phyloP scores from a whole-genome alignment of 2,113 vertebrate species.

The Haemorhous mexicanus region DNA sequence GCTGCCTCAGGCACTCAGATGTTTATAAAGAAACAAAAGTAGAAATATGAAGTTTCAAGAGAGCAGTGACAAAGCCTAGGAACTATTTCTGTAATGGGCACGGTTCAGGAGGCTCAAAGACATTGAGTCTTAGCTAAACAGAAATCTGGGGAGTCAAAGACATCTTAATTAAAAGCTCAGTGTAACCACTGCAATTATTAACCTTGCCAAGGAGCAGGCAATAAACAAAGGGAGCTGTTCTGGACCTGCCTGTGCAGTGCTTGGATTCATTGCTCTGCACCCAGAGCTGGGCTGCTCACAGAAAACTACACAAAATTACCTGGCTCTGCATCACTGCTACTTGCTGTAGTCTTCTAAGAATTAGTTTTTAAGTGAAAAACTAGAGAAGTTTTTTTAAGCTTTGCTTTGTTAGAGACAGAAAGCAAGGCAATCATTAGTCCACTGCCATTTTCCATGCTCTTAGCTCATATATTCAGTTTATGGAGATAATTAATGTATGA shows the following conservation, averaged over 20 bases:
- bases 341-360: neutral
- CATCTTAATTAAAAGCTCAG: constrained; percentile 15
- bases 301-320: neutral
- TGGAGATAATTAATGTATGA: constrained; percentile 1
- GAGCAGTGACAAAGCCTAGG: neutral
- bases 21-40: constrained; percentile 42
- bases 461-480: neutral
- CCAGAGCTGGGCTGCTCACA: neutral
- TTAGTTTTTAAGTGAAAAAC: neutral
- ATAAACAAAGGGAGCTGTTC: neutral
- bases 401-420: neutral
- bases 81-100: neutral
- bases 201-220: neutral
- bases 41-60: constrained; percentile 40
- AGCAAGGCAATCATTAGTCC: neutral
- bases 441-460: neutral
- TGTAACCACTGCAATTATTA: constrained; percentile 11
- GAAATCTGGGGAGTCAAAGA: constrained; percentile 18
- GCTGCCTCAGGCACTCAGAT: constrained; percentile 6
- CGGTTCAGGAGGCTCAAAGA: neutral
- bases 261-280: neutral
- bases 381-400: neutral
- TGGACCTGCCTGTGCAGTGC: neutral
- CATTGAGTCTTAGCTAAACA: neutral
- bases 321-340: neutral